phyloP scores from a whole-genome alignment of 2,888 invertebrate genomes.

The Oconnorella tubifera region DNA sequence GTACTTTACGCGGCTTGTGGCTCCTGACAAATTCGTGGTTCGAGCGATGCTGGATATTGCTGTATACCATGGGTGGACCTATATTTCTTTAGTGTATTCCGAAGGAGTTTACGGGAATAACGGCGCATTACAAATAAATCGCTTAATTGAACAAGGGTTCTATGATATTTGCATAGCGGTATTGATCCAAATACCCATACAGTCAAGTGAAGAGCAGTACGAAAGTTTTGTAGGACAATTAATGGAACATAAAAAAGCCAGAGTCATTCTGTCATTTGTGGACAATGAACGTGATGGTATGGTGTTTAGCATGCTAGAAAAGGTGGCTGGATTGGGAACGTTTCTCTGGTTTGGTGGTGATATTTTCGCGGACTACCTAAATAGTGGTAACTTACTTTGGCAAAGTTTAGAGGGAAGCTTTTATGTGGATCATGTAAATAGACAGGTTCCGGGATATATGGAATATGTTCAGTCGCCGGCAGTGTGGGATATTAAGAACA shows the following conservation, averaged over 20 bases:
- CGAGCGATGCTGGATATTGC: constrained; percentile 39
- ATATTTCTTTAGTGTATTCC: constrained; percentile 70
- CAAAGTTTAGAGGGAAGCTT: constrained; percentile 16
- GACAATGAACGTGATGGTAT: neutral
- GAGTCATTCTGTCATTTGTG: constrained; percentile 21
- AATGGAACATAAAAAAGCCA: constrained; percentile 1
- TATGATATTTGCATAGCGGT: constrained; percentile 20
- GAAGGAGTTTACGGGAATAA: constrained; percentile 60
- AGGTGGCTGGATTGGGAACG: neutral
- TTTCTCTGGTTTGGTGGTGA: constrained; percentile 21
- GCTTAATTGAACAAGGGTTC: neutral
- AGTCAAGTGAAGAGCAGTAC: constrained; percentile 5
- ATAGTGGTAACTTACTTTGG: too few species aligned
- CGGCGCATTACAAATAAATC: constrained; percentile 34
- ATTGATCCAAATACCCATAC: constrained; percentile 4
- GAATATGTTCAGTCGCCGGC: neutral
- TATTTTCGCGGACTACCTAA: constrained; percentile 22
- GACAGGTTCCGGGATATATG: constrained; percentile 7
- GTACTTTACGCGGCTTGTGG: constrained; percentile 43
- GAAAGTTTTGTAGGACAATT: constrained; percentile 2
- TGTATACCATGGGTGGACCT: constrained; percentile 66
- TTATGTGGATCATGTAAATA: constrained; percentile 3
- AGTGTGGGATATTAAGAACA: constrained; percentile 11
- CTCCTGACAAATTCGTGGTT: constrained; percentile 42
- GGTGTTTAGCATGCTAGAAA: neutral